Base-by-base conservation (phyloP, 92 coral and sea anemone genomes). In the Diadumene lineata region DNA sequence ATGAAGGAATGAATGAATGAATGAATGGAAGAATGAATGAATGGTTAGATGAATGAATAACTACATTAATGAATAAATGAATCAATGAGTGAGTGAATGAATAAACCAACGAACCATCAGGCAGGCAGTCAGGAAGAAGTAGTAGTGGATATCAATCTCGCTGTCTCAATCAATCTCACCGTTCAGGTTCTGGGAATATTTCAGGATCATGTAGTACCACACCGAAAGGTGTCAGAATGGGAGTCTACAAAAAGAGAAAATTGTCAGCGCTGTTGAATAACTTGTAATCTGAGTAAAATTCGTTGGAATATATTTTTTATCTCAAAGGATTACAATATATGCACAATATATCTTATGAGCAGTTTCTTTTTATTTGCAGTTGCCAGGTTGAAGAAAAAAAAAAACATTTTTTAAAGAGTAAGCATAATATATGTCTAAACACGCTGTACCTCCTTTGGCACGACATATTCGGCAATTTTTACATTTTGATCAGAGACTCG, bases 381-480 rank as follows among this genome's bases (percentile, higher is more conserved):
- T n/a, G n/a, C n/a, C n/a, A n/a, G n/a, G n/a, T n/a, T n/a, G n/a
- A n/a, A n/a, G n/a, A n/a, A n/a, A n/a, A n/a, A n/a, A n/a, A n/a
- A n/a, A n/a, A n/a, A n/a, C n/a, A n/a, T n/a, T n/a, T n/a, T n/a
- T n/a, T n/a, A n/a, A n/a, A n/a, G n/a, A n/a, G n/a, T n/a, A n/a
- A n/a, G n/a, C n/a, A n/a, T n/a, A n/a, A n/a, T n/a, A n/a, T n/a
- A n/a, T n/a, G n/a, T n/a, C n/a, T n/a, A n/a, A n/a, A n/a, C n/a
- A n/a, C n/a, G n/a, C n/a, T n/a, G n/a, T 72, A 94, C 98, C 97
- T 88, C 92, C 32, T 89, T 89, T 1, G 97, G 97, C 43, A 94
- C 86, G 11, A 82, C 60, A 75, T 85, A 86, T 18, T 94, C 85
- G 31, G 90, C 98, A 43, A 94, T 90, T 76, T 84, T 97, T 16